Conservation (phyloP, 2,888 invertebrate genomes). For the Himalopsyche japonica region DNA sequence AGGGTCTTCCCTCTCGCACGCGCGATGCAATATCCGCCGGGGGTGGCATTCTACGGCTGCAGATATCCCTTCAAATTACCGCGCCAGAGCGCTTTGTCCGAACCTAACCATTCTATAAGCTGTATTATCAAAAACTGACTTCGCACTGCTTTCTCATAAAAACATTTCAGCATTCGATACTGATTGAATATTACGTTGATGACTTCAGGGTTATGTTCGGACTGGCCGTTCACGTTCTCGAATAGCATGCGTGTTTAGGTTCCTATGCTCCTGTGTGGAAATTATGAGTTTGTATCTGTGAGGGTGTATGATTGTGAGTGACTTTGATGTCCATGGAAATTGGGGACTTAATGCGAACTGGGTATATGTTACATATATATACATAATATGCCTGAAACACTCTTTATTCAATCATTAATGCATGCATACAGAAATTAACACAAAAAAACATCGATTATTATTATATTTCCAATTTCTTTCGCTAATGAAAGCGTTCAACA, state of each 20-base stretch:
- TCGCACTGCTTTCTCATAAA: neutral
- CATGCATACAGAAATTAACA: too few relatives aligned
- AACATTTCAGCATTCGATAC: neutral
- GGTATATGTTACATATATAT: neutral
- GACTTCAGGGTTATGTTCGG: neutral
- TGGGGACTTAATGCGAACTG: neutral
- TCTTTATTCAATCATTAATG: too few relatives aligned
- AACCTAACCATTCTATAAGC: neutral
- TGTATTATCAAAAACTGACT: neutral
- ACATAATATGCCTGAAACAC: too few relatives aligned
- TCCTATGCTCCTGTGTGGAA: neutral
- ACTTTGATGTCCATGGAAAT: neutral
- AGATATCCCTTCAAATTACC: neutral
- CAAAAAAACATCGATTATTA: too few relatives aligned
- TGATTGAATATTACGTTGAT: neutral
- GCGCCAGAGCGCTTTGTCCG: neutral
- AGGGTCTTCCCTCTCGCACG: conserved; percentile 40
- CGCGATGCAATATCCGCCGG: neutral
- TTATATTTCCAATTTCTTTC: too few relatives aligned
- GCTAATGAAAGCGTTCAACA: too few relatives aligned
- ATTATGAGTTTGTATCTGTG: neutral
- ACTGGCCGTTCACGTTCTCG: neutral
- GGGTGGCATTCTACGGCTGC: conserved; percentile 4
- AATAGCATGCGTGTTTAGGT: neutral
- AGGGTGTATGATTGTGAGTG: neutral